Conservation (phyloP, 1,140 invertebrate species). For the Neoseiulus cucumeris region DNA sequence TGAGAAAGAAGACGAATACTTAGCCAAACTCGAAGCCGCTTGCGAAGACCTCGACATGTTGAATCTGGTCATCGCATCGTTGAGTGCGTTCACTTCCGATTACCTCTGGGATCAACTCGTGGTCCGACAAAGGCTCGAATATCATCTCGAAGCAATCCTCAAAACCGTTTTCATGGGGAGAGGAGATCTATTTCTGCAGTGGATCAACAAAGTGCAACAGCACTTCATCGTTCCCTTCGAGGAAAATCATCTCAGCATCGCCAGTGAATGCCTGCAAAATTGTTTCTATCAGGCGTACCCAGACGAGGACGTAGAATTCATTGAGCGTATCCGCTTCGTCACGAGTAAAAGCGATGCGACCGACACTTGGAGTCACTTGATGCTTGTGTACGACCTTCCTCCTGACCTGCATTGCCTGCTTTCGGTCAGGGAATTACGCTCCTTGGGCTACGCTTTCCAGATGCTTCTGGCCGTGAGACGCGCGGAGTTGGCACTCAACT, state of each 20-base stretch:
- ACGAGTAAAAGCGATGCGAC: not conserved
- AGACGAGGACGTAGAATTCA: not conserved
- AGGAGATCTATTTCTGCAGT: not conserved
- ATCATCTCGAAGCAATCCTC: not conserved
- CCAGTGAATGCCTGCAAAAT: not conserved
- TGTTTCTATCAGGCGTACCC: slow-evolving; percentile 7
- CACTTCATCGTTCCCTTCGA: slow-evolving; percentile 2
- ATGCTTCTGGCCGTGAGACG: slow-evolving; percentile 1
- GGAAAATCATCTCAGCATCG: not conserved
- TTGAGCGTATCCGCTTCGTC: not conserved
- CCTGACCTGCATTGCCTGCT: not conserved
- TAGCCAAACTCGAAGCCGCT: not conserved
- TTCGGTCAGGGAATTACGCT: not conserved
- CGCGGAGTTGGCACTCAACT: not conserved
- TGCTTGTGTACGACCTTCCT: slow-evolving; percentile 2
- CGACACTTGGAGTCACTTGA: not conserved
- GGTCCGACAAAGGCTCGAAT: not conserved
- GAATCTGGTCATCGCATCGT: not conserved
- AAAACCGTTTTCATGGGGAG: slow-evolving; percentile 5
- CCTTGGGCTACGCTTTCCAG: not conserved
- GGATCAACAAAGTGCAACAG: not conserved
- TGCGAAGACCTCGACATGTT: not conserved
- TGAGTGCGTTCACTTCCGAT: not conserved
- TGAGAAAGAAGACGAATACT: not conserved
- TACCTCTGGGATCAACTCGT: not conserved